These are phyloP conservation scores for Anguilla rostrata DNA, from an alignment of 2,113 vertebrate species.

Conservation along the genomic window DNA sequence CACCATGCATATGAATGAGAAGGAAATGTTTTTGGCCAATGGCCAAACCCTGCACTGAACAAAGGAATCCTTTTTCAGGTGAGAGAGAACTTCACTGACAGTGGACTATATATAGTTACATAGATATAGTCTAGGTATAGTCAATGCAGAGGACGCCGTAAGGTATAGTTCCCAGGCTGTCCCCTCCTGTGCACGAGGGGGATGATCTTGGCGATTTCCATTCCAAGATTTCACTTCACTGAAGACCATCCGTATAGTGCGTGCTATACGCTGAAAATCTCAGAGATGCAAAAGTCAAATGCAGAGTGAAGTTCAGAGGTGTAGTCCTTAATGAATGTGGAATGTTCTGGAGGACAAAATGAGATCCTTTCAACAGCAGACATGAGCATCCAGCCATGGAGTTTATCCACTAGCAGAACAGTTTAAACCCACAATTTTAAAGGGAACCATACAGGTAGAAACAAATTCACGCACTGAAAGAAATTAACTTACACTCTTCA, in stretches of 20 bases:
- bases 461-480: no score
- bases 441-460: background rate
- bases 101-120: no score
- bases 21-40: background rate
- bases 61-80: no score
- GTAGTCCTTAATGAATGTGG: background rate
- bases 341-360: background rate
- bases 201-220: background rate
- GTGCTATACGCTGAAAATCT: no score
- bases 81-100: no score
- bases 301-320: background rate
- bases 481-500: no score
- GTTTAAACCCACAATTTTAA: background rate
- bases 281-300: background rate
- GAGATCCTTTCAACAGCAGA: background rate
- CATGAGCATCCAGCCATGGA: background rate
- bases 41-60: no score
- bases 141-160: no score
- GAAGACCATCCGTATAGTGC: no score
- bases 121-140: no score
- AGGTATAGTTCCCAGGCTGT: background rate
- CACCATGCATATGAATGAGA: background rate
- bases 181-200: background rate
- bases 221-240: background rate
- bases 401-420: background rate